Evolutionary conservation across 2,888 invertebrate species (phyloP), one percentile per base, ranked within the genome.

Genomic region (Drosophila niveifrons): DNA sequence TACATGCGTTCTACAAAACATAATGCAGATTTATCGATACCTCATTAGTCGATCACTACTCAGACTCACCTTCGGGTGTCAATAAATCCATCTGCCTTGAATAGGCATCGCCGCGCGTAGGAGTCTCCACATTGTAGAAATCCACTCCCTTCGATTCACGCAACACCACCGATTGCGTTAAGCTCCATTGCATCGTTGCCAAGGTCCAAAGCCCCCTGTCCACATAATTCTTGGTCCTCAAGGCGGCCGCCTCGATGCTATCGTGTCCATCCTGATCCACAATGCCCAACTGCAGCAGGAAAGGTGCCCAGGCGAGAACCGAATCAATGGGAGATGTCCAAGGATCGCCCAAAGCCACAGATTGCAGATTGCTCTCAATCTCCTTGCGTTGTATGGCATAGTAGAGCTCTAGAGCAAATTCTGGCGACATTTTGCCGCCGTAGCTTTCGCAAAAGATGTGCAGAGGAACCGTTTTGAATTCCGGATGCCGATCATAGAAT

Each of bases 361-460:
- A 97, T 82, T 94, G 93, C 53, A 98, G 93, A 80, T 96, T 96
- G 41, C 95, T 95, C 48, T 93, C 92, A 28, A 97, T 94, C 36
- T 93, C 93, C 0, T 94, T 94, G 0, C 92, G 91, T 73, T 94
- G 89, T 80, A 96, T 94, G n/a, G 95, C 95, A 94, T 96, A 87
- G 61, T 92, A 80, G 17, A 92, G 70, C 68, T 92, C 91, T 41
- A 87, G 93, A 91, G 96, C 97, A 91, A 98, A 97, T 85, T 97
- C 97, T 0, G 96, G 95, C 0, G 96, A 96, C 97, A 98, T 98
- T 93, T 98, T 98, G 1, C 98, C 98, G 15, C 98, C 98, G 91
- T 98, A 98, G 0, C 97, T 97, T 91, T 98, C 97, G 23, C 96
- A 96, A 87, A 97, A 96, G 69, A 98, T 96, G 90, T 97, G 98